Evolutionary conservation across 2,113 vertebrate genomes (phyloP), one percentile per base, ranked within the genome.

Genomic region (Holacanthus passer): DNA sequence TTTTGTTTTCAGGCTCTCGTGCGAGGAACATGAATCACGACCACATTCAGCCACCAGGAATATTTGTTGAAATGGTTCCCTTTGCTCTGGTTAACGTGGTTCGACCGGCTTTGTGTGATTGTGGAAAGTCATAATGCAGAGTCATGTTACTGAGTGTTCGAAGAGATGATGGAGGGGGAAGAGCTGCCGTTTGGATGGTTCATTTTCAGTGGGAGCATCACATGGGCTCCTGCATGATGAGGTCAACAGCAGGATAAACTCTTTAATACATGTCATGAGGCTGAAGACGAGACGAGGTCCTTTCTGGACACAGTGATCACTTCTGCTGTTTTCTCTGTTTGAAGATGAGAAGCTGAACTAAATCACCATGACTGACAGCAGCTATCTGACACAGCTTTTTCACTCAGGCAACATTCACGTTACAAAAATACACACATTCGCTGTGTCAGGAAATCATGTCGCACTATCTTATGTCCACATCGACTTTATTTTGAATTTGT

Each of bases 61-160:
- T 39, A 58, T 71, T 81, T 82, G 56, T 56, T 66, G 6, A 56
- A 77, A 74, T 43, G 60, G 10, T 60, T 74, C 17, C 63, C 45
- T 72, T 29, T 71, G 71, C 66, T 87, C 75, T 78, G 77, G 71
- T 86, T 87, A 82, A 67, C 76, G 29, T 48, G 29, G n/a, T 47
- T 41, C 27, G 32, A 73, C 31, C 58, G 58, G 37, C 59, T 37
- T 48, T 13, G 19, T 35, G 24, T 56, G 32, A 68, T 79, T 29
- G 43, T 64, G 70, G 73, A 79, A 79, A 78, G 47, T 82, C 45
- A 65, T 45, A 39, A 56, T 69, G 78, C 87, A 41, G 48, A 35
- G 55, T 77, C 59, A 27, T 45, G 72, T 53, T 78, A 16, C 64
- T 13, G 74, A 41, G 55, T 1, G 35, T 35, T 50, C 22, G 32